phyloP scores from a whole-genome alignment of 23 tunicate species.

The Trididemnum nubilum region DNA sequence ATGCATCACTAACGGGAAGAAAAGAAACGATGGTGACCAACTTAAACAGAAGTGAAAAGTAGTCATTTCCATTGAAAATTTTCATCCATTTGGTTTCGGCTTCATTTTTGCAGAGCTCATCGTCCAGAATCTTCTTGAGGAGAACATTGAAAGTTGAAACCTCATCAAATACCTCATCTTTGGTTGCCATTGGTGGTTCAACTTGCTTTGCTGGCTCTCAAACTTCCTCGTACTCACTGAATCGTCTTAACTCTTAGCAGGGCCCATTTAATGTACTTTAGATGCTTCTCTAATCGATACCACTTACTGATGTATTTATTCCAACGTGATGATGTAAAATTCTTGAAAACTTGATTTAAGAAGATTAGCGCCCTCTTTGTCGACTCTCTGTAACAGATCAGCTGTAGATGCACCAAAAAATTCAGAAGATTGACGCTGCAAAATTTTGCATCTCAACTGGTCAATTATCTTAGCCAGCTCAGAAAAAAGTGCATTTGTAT shows the following conservation, averaged over 20 bases:
- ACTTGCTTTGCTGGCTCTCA: constrained; percentile 17
- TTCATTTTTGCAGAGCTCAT: too few species aligned
- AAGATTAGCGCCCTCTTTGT: constrained; percentile 1
- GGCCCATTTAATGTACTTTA: constrained; percentile 5
- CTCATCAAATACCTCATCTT: too few species aligned
- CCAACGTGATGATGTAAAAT: constrained; percentile 20
- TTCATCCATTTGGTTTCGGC: too few species aligned
- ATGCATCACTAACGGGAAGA: too few species aligned
- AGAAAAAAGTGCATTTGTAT: constrained; percentile 1
- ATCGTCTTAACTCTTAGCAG: constrained; percentile 20
- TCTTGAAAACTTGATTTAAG: too few species aligned
- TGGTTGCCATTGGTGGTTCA: constrained; percentile 5
- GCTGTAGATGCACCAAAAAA: too few species aligned
- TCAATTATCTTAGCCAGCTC: constrained; percentile 16
- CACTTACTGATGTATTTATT: constrained; percentile 23
- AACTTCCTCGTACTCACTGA: constrained; percentile 22
- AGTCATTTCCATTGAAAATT: too few species aligned
- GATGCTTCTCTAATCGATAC: constrained; percentile 5
- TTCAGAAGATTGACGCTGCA: too few species aligned
- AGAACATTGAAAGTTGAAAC: constrained; percentile 5
- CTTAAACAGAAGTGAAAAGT: too few species aligned
- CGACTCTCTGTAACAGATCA: constrained; percentile 4
- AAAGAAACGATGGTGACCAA: too few species aligned
- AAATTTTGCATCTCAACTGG: too few species aligned
- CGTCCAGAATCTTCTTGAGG: too few species aligned